Evolutionary conservation across 2,113 vertebrate genomes (phyloP), one percentile per base, ranked within the genome.

Genomic region (Hippocampus comes): DNA sequence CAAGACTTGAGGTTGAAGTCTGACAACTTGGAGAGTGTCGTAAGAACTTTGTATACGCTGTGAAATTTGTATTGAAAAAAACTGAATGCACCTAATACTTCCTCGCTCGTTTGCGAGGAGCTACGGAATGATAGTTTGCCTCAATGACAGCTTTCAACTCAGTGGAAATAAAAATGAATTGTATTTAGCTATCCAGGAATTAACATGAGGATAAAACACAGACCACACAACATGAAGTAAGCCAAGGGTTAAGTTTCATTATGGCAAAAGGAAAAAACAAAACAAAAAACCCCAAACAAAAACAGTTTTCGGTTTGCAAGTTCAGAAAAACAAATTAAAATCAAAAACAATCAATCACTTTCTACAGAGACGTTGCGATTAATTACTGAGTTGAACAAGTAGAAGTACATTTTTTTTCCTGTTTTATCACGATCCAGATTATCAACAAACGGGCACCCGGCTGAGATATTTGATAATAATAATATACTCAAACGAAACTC

Each of bases 401-500:
- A 21, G 51, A 21, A 20, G 4, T 53, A 53, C 2, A 38, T 38
- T 38, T 6, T 34, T 34, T 7, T 6, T 6, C 5, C 34, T 1
- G 34, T 38, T 20, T 21, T 9, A 53, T 53, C 20, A 53, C 9
- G 23, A 57, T 57, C n/a, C 59, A 43, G 61, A 34, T 68, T 53
- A 76, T 76, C 38, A 51, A 23, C 72, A 76, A 59, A 72, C 27
- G 67, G 71, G 41, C 76, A 69, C 57, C 63, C 3, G 30, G 71
- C 70, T 63, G 71, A 78, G 63, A 41, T 59, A 15, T 46, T 53
- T 49, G 63, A 74, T 72, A 66, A 46, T 76, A 71, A 80, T 68
- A 68, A 84, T 75, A 79, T 69, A 78, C 71, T 78, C 49, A 2
- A 67, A 79, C 46, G 66, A 67, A 74, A 75, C 55, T n/a, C 53